Conservation (phyloP, 2,888 invertebrate species). For the Lasius fuliginosus region DNA sequence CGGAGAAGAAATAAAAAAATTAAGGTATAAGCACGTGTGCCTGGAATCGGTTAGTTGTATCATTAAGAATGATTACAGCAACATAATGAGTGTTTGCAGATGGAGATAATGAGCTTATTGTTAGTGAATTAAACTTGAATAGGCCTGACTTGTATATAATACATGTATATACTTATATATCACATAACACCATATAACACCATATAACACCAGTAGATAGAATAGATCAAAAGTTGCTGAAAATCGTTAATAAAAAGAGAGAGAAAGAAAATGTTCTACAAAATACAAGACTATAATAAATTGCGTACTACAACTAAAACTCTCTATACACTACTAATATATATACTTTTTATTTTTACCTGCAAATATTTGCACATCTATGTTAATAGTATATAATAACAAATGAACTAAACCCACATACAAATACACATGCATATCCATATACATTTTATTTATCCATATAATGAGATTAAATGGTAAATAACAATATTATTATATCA, state of each 20-base stretch:
- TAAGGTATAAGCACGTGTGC: neutral
- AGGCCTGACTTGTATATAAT: neutral
- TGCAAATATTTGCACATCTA: neutral
- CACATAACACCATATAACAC: neutral
- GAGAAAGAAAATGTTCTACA: neutral
- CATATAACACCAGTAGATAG: neutral
- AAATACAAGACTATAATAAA: neutral
- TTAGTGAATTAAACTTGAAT: neutral
- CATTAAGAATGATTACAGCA: neutral
- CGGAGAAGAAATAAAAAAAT: neutral
- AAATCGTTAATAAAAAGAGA: neutral
- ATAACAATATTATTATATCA: neutral
- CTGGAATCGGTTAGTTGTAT: neutral
- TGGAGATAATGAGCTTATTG: neutral
- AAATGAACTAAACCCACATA: neutral
- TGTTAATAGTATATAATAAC: constrained; percentile 6
- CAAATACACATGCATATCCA: constrained; percentile 20
- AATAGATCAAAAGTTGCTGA: neutral
- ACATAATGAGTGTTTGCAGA: neutral
- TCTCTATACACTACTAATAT: neutral
- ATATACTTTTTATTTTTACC: neutral
- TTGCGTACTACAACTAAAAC: neutral
- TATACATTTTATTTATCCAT: constrained; percentile 20
- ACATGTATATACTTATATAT: neutral
- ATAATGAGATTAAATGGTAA: neutral